These are phyloP conservation scores for Phlogophora meticulosa DNA, from an alignment of 2,888 invertebrate species.

Conservation along the genomic window DNA sequence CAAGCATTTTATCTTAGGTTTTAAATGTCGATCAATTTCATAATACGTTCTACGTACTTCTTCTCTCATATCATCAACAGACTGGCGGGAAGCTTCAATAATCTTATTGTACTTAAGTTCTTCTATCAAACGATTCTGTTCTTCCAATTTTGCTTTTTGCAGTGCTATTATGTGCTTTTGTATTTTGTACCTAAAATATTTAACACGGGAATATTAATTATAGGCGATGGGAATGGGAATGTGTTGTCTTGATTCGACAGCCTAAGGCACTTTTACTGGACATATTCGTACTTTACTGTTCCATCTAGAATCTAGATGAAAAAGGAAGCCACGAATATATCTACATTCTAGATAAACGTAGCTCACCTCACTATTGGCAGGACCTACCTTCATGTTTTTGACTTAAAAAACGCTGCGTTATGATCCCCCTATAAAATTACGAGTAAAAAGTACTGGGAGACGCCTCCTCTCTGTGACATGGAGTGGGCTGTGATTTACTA, in stretches of 20 bases:
- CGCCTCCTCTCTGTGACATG: background rate
- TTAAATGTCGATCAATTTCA: constrained; percentile 90
- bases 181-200: constrained; percentile 90
- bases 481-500: background rate
- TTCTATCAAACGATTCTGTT: constrained; percentile 94
- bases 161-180: constrained; percentile 94
- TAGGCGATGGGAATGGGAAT: background rate
- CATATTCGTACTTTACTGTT: background rate
- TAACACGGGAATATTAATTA: constrained; percentile 20
- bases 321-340: no score
- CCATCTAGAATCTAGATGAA: no score
- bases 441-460: background rate
- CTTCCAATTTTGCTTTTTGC: constrained; percentile 93
- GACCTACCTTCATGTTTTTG: background rate
- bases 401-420: background rate
- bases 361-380: background rate
- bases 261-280: background rate
- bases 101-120: constrained; percentile 93
- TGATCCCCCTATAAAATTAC: background rate
- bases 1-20: constrained; percentile 90
- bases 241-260: background rate
- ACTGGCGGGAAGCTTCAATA: constrained; percentile 92
- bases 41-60: constrained; percentile 91
- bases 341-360: background rate
- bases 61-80: constrained; percentile 90